Evolutionary conservation across 2,888 invertebrate genomes (phyloP), one percentile per base, ranked within the genome.

Genomic region (Galerucella calmariensis): DNA sequence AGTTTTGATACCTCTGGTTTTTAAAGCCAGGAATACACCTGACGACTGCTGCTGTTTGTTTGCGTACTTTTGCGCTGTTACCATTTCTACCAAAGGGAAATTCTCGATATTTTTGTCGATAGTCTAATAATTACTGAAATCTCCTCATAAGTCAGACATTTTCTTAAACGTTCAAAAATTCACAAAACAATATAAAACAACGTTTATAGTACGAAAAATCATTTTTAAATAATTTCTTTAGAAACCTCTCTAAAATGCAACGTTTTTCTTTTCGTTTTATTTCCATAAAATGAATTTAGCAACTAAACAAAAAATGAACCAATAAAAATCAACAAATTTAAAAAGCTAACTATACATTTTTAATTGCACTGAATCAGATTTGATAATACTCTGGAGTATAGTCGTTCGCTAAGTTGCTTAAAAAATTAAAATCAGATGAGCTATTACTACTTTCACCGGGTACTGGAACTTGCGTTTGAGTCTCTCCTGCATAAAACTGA

Each of bases 381-480:
- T 92, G 92, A 86, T 97, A 97, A 87, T 97, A 97, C 87, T 97
- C 97, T 10, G 96, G 96, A 24, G 95, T 95, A 87, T 96, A 97
- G 87, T 97, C 97, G 87, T 96, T 97, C 78, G 96, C 95, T 84
- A 97, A 90, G 87, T 95, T 97, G 88, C 96, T 95, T 78, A 97
- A 90, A 87, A 97, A 97, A 88, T 97, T 97, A 88, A 97, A 97
- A 88, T 97, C 97, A 46, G 96, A 95, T n/a, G 96, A 96, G 86
- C 95, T 95, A 86, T 95, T 96, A 82, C 95, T 95, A 88, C 95
- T 95, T 83, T 95, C 95, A 67, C 94, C 92, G 27, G 91, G 86
- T 58, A 88, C 85, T 59, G 84, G 78, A 73, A 87, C 79, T 68
- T 84, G 79, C 70, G 74, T 69, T 74, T 83, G 83, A 63, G 84